Conservation (phyloP, 2,888 invertebrate genomes). For the Apodemia zela region DNA sequence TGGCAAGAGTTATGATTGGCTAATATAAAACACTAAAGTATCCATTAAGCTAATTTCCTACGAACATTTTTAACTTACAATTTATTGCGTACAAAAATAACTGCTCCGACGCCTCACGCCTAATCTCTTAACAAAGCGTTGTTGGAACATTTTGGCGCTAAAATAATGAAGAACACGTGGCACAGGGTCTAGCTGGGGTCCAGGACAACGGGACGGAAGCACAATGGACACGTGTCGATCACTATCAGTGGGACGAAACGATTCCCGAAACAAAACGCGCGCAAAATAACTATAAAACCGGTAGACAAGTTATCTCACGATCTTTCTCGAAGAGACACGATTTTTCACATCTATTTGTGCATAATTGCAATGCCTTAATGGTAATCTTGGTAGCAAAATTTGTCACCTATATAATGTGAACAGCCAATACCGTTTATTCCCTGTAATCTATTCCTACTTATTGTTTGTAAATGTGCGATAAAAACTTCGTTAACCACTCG, state of each 20-base stretch:
- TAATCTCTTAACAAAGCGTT: conserved; percentile 77
- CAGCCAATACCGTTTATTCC: no score
- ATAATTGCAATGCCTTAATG: neutral
- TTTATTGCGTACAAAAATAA: conserved; percentile 32
- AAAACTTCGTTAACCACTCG: no score
- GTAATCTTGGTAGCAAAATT: neutral
- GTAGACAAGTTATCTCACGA: conserved; percentile 17
- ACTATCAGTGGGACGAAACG: conserved; percentile 53
- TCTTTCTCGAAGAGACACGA: neutral
- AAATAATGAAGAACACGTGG: conserved; percentile 78
- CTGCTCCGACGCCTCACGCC: conserved; percentile 54
- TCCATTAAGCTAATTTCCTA: neutral
- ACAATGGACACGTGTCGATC: conserved; percentile 67
- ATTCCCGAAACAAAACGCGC: conserved; percentile 53
- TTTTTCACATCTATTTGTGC: neutral
- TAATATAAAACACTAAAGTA: neutral
- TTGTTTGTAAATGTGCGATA: no score
- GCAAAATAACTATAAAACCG: conserved; percentile 26
- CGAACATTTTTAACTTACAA: conserved; percentile 19
- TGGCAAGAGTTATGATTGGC: no score
- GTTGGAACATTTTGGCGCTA: conserved; percentile 77
- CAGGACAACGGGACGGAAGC: conserved; percentile 33
- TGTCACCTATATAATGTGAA: neutral
- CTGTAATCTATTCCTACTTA: no score
- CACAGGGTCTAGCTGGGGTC: conserved; percentile 29